Conservation (phyloP, 2,888 invertebrate genomes). For the Polylopha cassiicola region DNA sequence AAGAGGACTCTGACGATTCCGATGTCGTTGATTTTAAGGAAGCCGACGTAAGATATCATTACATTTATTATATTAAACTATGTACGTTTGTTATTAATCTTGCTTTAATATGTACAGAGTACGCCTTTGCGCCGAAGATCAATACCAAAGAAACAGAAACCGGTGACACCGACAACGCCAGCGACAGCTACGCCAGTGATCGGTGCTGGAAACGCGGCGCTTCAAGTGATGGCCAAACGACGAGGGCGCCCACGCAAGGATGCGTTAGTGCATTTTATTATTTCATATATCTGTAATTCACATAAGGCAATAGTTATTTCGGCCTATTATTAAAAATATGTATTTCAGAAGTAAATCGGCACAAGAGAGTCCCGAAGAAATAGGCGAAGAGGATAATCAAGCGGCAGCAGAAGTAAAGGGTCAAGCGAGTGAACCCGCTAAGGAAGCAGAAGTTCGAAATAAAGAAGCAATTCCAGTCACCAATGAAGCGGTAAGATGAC, state of each 20-base stretch:
- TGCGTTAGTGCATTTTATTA: constrained; percentile 5
- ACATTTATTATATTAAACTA: neutral
- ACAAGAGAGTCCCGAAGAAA: constrained; percentile 4
- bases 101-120: constrained; percentile 23
- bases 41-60: constrained; percentile 31
- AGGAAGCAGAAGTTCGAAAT: constrained; percentile 3
- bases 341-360: too few species aligned
- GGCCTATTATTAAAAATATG: too few species aligned
- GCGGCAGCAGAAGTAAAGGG: neutral
- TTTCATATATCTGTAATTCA: neutral
- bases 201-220: constrained; percentile 21
- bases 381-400: neutral
- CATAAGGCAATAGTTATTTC: too few species aligned
- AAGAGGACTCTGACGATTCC: constrained; percentile 31
- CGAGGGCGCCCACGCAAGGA: constrained; percentile 62
- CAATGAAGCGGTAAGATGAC: too few species aligned
- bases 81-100: constrained; percentile 34
- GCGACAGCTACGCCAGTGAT: constrained; percentile 17
- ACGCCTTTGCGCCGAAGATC: constrained; percentile 27
- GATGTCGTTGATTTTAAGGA: constrained; percentile 46
- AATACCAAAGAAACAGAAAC: constrained; percentile 11
- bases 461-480: neutral
- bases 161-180: constrained; percentile 10
- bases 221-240: constrained; percentile 37
- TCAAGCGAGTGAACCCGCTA: constrained; percentile 1